Evolutionary conservation across 2,888 invertebrate genomes (phyloP).

Genomic region (Amphimallon solstitiale): DNA sequence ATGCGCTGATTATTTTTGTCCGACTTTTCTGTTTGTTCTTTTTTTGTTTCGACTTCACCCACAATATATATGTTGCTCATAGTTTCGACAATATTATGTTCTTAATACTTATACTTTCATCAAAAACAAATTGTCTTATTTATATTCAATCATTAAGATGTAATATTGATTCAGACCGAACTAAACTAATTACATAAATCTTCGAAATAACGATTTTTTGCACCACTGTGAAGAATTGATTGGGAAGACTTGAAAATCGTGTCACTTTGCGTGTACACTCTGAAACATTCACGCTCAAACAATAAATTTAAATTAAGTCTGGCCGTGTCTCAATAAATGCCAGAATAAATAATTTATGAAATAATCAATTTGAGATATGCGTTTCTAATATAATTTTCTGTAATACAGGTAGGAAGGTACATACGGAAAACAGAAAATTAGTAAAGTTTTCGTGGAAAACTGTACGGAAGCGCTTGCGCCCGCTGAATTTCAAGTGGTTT

Average conservation of each 20-base stretch:
- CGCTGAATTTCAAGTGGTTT: slow-evolving; percentile 36
- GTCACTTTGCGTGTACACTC: neutral
- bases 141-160: too few relatives aligned
- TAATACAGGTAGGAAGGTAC: neutral
- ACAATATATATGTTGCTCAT: too few relatives aligned
- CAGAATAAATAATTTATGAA: slow-evolving; percentile 1
- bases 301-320: slow-evolving; percentile 10
- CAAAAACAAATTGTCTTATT: too few relatives aligned
- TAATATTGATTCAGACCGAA: too few relatives aligned
- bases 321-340: neutral
- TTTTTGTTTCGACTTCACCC: too few relatives aligned
- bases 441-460: slow-evolving; percentile 24
- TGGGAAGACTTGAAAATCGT: neutral
- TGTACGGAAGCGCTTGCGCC: slow-evolving; percentile 40
- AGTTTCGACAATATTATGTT: too few relatives aligned
- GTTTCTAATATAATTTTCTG: neutral
- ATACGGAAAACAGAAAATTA: neutral
- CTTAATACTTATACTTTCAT: too few relatives aligned
- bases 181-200: neutral
- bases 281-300: neutral
- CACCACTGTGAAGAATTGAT: neutral
- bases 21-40: too few relatives aligned
- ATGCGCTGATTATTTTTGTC: too few relatives aligned
- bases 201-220: neutral
- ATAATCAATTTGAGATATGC: slow-evolving; percentile 10